phyloP scores from a whole-genome alignment of 2,113 vertebrate genomes.

The Suncus etruscus region DNA sequence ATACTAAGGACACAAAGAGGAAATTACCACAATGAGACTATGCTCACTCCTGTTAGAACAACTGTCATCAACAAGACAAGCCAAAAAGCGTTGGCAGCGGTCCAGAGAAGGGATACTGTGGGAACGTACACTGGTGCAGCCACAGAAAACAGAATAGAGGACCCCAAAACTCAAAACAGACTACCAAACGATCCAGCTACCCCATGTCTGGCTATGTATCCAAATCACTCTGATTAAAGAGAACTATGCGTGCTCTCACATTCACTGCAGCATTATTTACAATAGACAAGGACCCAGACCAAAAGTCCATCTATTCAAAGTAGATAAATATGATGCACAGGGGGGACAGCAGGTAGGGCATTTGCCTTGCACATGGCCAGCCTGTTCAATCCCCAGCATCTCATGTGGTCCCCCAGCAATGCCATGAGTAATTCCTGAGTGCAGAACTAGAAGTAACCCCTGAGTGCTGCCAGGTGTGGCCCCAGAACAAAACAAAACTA shows the following conservation, averaged over 20 bases:
- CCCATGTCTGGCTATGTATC: not conserved
- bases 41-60: not conserved
- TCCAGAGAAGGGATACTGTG: not conserved
- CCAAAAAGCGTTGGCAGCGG: not conserved
- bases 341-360: too few species aligned
- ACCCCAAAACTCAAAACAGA: not conserved
- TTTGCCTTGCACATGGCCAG: too few species aligned
- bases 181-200: not conserved
- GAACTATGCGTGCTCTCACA: not conserved
- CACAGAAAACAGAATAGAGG: slow-evolving; percentile 9
- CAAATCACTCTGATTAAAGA: not conserved
- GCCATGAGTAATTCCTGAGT: too few species aligned
- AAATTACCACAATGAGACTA: not conserved
- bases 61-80: not conserved
- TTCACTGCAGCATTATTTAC: too few species aligned
- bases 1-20: not conserved
- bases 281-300: not conserved
- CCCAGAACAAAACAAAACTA: not conserved
- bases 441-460: too few species aligned
- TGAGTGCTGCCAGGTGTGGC: too few species aligned
- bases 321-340: not conserved
- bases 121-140: not conserved
- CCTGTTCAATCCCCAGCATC: too few species aligned
- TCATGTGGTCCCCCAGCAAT: too few species aligned
- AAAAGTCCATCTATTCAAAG: not conserved